A percentile compares a stretch with the other conserved stretches of the same genome.
Conservation (phyloP, 2,888 invertebrate genomes). For the Cremastinae sp. region DNA sequence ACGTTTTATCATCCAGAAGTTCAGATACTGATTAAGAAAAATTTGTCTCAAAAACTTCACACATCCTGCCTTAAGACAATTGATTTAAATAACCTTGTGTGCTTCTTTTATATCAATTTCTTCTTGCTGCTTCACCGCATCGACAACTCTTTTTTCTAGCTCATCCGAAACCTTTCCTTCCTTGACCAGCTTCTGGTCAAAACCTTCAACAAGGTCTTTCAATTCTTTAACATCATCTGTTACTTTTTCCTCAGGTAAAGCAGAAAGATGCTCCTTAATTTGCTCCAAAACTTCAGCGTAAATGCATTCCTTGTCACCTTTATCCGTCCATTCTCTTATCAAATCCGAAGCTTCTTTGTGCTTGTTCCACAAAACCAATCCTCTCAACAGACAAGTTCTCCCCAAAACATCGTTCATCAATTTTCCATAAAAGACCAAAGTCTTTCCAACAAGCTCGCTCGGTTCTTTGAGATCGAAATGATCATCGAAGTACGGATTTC, state of each 20-base stretch:
- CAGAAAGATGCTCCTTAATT: slow-evolving; percentile 76
- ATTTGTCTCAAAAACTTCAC: too few species aligned
- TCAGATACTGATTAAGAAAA: too few species aligned
- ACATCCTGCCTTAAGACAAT: slow-evolving; percentile 22
- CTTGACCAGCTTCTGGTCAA: slow-evolving; percentile 65
- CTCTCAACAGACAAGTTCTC: slow-evolving; percentile 84
- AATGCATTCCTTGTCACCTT: slow-evolving; percentile 67
- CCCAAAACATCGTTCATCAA: slow-evolving; percentile 81
- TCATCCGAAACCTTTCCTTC: slow-evolving; percentile 79
- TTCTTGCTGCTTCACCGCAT: slow-evolving; percentile 82
- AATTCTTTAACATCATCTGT: slow-evolving; percentile 78
- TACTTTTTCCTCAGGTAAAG: slow-evolving; percentile 72
- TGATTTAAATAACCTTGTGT: slow-evolving; percentile 79
- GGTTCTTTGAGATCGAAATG: slow-evolving; percentile 92
- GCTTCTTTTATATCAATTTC: slow-evolving; percentile 84
- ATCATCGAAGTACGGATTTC: slow-evolving; percentile 92
- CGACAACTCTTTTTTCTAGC: slow-evolving; percentile 81
- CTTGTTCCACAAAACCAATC: slow-evolving; percentile 86
- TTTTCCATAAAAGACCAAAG: slow-evolving; percentile 85
- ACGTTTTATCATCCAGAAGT: too few species aligned
- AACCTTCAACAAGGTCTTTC: slow-evolving; percentile 67
- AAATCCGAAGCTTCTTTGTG: slow-evolving; percentile 81
- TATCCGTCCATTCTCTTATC: slow-evolving; percentile 71
- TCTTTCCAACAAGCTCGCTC: slow-evolving; percentile 89
- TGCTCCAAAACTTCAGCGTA: slow-evolving; percentile 78